Base-by-base conservation (phyloP, 2,888 invertebrate genomes). In the Aricia artaxerxes region DNA sequence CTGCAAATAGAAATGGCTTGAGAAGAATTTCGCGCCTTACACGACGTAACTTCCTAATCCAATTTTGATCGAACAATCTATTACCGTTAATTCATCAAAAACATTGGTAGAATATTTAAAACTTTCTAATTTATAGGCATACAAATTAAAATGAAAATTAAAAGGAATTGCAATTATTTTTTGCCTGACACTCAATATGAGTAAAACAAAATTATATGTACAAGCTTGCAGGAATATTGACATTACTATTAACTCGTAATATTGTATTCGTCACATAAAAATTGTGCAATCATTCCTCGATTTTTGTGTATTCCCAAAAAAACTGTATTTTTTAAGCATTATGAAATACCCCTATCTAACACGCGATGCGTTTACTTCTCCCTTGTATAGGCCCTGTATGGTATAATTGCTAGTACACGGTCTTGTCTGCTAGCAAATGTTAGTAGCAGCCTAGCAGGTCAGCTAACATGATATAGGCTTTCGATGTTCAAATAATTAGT, bases 381-480 rank as follows among this genome's bases (percentile, higher is more conserved):
- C 53, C 49, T 73, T 78, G 78, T 78, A 57, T 24, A n/a, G 78
- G 35, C 83, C 83, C 80, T 83, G 79, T 82, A 82, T 78, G 83
- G 83, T 79, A 79, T 84, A 82, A 82, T 84, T 83, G 82, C 81
- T 77, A 82, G 82, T 79, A 80, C 81, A 80, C 80, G 82, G 76
- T 44, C 76, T 24, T 78, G 79, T 60, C 73, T 40, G 60, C 73
- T 40, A 78, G 24, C 40, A 64, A 69, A 49, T 53, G 76, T 38
- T 76, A 76, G 69, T 69, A 69, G 24, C 13, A 69, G 69, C 3
- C 35, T 69, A 69, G 24, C 13, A 69, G 69, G 9, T 69, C 35
- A 38, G 16, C 35, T 69, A 69, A 69, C 69, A 69, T 53, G 57
- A 76, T 76, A 31, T 76, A 76, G 49, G 64, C 64, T 64, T 35